Evolutionary conservation across 2,797 vertebrate species (phyloP).

Genomic region (Borostomias antarcticus): DNA sequence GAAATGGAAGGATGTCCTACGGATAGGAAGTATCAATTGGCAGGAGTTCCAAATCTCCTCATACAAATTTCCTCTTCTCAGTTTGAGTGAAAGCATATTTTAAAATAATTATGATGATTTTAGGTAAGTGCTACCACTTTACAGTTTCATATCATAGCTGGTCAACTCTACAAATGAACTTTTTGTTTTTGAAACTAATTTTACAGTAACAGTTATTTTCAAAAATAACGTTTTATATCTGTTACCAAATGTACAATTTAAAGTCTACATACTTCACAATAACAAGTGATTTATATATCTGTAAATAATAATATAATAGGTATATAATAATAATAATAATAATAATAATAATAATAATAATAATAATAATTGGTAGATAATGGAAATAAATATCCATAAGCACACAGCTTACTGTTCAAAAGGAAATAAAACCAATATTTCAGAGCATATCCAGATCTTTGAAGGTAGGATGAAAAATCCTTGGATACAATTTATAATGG

Average conservation of each 20-base stretch:
- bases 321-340: neutral
- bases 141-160: neutral
- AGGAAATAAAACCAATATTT: too few species aligned
- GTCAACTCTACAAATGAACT: neutral
- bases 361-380: neutral
- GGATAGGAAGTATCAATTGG: constrained; percentile 18
- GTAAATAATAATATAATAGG: neutral
- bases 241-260: neutral
- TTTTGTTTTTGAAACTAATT: neutral
- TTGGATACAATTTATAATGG: too few species aligned
- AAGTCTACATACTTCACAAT: neutral
- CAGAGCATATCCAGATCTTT: too few species aligned
- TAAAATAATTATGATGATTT: neutral
- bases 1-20: constrained; percentile 4
- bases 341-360: neutral
- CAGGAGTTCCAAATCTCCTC: neutral
- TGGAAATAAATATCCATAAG: neutral
- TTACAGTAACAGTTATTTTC: neutral
- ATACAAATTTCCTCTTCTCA: too few species aligned
- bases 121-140: neutral
- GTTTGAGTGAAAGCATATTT: neutral
- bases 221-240: too few species aligned
- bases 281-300: neutral
- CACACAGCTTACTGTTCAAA: neutral
- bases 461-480: too few species aligned